phyloP scores from a whole-genome alignment of 2,797 vertebrate genomes.

The Darevskia mixta region DNA sequence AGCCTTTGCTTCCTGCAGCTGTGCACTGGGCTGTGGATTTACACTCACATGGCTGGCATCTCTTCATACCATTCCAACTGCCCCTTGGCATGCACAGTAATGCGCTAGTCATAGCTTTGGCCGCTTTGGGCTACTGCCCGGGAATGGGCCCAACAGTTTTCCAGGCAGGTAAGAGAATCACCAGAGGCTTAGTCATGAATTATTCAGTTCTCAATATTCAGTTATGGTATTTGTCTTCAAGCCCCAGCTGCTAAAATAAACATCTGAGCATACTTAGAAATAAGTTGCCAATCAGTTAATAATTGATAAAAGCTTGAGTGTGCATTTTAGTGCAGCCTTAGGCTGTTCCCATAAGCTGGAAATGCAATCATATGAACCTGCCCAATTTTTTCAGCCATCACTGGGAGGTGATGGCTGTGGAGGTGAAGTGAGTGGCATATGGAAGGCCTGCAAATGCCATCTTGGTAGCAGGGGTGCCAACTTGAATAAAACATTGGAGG shows the following conservation, averaged over 20 bases:
- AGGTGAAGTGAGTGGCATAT: not conserved
- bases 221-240: not conserved
- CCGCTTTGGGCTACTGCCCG: not conserved
- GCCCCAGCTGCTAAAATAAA: not conserved
- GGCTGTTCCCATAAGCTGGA: not conserved
- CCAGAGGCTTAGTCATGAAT: not conserved
- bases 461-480: no score
- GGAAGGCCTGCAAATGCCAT: not conserved
- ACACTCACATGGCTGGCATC: not conserved
- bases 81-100: not conserved
- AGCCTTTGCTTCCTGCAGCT: not conserved
- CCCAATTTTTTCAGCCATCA: not conserved
- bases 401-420: not conserved
- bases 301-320: not conserved
- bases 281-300: not conserved
- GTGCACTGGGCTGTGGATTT: not conserved
- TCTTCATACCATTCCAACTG: not conserved
- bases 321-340: not conserved
- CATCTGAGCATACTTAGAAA: not conserved
- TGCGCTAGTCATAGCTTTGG: not conserved
- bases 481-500: no score
- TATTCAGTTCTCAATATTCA: not conserved
- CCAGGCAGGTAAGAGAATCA: conserved; percentile 1
- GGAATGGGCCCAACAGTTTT: not conserved
- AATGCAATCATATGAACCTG: not conserved